phyloP scores from a whole-genome alignment of 2,113 vertebrate genomes.

The Balaenoptera acutorostrata region DNA sequence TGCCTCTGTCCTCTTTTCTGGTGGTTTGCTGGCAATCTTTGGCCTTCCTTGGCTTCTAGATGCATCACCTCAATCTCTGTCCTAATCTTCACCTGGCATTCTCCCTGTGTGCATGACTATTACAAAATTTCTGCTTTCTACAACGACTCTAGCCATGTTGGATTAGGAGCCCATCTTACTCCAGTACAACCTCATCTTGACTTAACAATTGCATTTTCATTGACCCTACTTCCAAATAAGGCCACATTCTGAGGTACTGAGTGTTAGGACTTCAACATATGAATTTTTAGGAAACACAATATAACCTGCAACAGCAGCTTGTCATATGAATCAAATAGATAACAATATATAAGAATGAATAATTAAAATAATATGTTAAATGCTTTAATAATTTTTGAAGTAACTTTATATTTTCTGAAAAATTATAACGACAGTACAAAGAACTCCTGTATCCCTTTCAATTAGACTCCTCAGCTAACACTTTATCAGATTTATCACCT shows the following conservation, averaged over 20 bases:
- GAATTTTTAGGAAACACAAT: background rate
- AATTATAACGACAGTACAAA: background rate
- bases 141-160: background rate
- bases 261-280: background rate
- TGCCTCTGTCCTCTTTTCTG: background rate
- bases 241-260: background rate
- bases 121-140: background rate
- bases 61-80: background rate
- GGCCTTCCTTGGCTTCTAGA: background rate
- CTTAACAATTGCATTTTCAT: background rate
- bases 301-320: background rate
- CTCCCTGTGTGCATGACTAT: rapidly evolving
- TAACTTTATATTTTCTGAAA: background rate
- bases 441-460: background rate
- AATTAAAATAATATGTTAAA: background rate
- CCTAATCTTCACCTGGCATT: background rate
- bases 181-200: background rate
- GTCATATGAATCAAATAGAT: background rate
- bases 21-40: background rate
- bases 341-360: background rate
- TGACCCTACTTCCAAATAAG: background rate
- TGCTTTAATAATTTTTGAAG: background rate
- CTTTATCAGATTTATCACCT: background rate
- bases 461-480: background rate
- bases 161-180: background rate